Evolutionary conservation across 2,113 vertebrate genomes (phyloP), one percentile per base, ranked within the genome.

Genomic region (Ciconia boyciana): DNA sequence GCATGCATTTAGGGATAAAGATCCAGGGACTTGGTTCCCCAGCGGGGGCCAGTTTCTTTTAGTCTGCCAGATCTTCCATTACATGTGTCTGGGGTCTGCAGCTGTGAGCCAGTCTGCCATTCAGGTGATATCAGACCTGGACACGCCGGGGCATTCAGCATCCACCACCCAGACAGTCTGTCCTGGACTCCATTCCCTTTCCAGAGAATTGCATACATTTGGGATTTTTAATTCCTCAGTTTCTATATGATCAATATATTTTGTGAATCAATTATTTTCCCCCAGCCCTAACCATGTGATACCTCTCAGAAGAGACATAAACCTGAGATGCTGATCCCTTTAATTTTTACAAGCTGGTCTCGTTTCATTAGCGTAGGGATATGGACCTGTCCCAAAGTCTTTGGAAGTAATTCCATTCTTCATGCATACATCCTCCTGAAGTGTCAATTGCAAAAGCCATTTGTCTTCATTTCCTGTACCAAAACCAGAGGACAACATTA

Each of bases 1-100:
- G 55, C 24, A 62, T 19, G 16, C 2, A 21, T 57, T 83, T 75
- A 54, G 21, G 32, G 10, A 43, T 55, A 72, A 77, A 52, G 29
- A 69, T 76, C 26, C 39, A 72, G 36, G 22, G 41, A 62, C 36
- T 39, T 55, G 3, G 10, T 57, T 89, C 22, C 10, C 25, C 26
- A 65, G n/a, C 0, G 8, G 32, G 13, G 12, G 4, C 34, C 8
- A 8, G 16, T 52, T 74, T 78, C n/a, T 87, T 70, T 71, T 43
- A 54, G 34, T 62, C 57, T 85, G 32, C 7, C 52, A 51, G 57
- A 25, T 64, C 22, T 91, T 84, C 55, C 36, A 31, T 77, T 61
- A 6, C 24, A 20, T 12, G 2, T 0, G 0, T 28, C n/a, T 0
- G 1, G 32, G 64, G 43, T 5, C 22, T 52, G 34, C 60, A 66